Evolutionary conservation across 37 sponge, comb jelly and placozoan genomes (phyloP).

Genomic region (Aphrocallistes beatrix): DNA sequence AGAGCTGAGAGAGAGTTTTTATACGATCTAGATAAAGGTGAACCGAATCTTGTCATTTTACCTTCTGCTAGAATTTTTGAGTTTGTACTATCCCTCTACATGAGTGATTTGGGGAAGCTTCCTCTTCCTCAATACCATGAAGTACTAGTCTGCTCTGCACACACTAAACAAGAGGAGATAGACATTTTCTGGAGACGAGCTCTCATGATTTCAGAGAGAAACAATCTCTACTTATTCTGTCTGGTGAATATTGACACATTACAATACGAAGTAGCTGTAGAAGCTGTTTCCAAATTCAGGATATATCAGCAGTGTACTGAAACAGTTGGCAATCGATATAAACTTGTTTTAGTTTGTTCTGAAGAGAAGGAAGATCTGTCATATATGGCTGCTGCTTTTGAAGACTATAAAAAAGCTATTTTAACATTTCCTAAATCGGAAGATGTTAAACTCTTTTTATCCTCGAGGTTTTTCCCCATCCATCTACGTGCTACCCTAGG

Average conservation of each 20-base stretch:
- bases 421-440: not conserved
- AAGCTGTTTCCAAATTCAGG: not conserved
- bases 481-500: not conserved
- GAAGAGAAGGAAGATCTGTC: not conserved
- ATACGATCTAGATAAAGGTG: not conserved
- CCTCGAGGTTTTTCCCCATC: not conserved
- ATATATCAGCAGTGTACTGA: not conserved
- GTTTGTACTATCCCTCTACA: not conserved
- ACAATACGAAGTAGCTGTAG: not conserved
- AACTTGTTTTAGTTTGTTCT: not conserved
- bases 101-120: not conserved
- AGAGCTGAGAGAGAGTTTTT: not conserved
- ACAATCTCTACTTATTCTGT: not conserved
- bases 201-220: not conserved
- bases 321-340: not conserved
- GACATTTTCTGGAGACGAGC: conserved; percentile 14
- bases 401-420: not conserved
- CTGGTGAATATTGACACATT: not conserved
- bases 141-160: not conserved
- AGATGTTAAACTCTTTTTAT: not conserved
- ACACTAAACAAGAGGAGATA: not conserved
- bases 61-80: not conserved
- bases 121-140: not conserved
- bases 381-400: conserved; percentile 1
- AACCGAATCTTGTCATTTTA: not conserved